Conservation (phyloP, 2,113 vertebrate genomes). For the Chamaea fasciata region DNA sequence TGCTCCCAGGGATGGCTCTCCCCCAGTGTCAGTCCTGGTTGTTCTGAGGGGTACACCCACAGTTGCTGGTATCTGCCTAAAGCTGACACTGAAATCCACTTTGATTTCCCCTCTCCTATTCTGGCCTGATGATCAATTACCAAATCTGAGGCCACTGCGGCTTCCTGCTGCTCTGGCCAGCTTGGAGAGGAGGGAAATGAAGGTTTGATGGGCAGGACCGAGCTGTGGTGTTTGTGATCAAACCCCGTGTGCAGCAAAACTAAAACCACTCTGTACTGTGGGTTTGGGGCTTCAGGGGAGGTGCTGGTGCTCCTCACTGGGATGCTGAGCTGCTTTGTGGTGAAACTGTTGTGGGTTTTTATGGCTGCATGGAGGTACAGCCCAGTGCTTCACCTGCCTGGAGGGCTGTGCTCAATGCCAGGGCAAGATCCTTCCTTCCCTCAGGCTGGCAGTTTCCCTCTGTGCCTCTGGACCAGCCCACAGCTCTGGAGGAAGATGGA, state of each 20-base stretch:
- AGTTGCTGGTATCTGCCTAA: neutral
- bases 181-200: neutral
- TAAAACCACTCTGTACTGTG: rapidly evolving
- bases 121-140: neutral
- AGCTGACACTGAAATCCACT: neutral
- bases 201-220: neutral
- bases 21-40: neutral
- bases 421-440: neutral
- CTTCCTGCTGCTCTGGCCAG: neutral
- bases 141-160: no score
- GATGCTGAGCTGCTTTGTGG: neutral
- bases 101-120: neutral
- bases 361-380: neutral
- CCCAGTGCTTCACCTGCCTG: neutral
- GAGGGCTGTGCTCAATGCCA: neutral
- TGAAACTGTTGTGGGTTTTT: neutral
- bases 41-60: neutral
- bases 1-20: neutral
- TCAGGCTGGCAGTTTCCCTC: neutral
- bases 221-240: neutral
- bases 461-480: neutral
- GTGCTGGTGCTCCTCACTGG: neutral
- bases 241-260: neutral
- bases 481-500: neutral
- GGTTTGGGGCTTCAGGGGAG: neutral